A percentile compares a stretch with the other conserved stretches of the same genome.
Evolutionary conservation across 2,113 vertebrate genomes (phyloP).

Genomic region (Scytalopus superciliaris): DNA sequence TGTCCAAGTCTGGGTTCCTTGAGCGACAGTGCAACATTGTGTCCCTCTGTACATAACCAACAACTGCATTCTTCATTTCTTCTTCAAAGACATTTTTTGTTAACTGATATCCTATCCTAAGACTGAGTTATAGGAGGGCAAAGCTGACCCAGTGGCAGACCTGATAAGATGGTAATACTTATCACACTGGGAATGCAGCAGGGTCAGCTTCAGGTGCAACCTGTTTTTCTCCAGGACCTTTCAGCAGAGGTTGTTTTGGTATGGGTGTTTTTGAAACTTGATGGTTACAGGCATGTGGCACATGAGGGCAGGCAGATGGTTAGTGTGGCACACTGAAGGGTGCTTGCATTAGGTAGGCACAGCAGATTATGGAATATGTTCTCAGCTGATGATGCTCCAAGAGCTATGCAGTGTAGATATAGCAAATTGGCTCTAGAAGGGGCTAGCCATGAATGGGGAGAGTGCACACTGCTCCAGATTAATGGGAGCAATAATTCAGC

Average conservation of each 20-base stretch:
- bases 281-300: neutral
- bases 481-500: neutral
- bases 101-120: neutral
- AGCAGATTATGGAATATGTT: neutral
- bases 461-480: neutral
- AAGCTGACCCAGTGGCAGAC: neutral
- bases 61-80: neutral
- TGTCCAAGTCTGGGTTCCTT: neutral
- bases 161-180: neutral
- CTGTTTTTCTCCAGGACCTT: neutral
- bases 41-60: neutral
- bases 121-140: neutral
- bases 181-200: neutral
- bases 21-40: neutral
- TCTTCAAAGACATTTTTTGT: neutral
- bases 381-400: fast-evolving
- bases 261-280: neutral
- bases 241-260: neutral
- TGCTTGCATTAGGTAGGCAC: neutral
- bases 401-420: neutral
- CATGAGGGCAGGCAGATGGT: neutral
- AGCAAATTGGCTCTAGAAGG: neutral
- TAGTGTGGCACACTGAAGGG: neutral
- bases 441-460: neutral
- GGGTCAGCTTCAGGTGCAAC: neutral